phyloP scores from a whole-genome alignment of 2,797 vertebrate species.

The Enteromius trimaculatus region DNA sequence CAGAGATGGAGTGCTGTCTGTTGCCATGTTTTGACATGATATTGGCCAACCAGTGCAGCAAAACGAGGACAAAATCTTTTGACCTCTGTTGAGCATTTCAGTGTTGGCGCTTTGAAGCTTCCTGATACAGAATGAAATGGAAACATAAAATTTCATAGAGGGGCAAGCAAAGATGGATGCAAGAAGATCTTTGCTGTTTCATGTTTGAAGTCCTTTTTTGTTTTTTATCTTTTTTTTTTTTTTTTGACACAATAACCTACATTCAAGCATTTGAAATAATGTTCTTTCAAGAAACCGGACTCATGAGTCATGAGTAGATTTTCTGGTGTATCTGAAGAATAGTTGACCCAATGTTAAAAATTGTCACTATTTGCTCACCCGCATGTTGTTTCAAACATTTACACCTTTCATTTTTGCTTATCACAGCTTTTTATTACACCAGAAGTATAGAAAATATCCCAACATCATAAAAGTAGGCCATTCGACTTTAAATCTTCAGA shows the following conservation, averaged over 20 bases:
- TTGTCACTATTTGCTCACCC: neutral
- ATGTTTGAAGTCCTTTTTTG: slow-evolving; percentile 14
- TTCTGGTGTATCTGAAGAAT: slow-evolving; percentile 19
- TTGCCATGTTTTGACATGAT: slow-evolving; percentile 8
- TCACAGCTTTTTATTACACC: neutral
- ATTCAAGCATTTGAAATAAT: slow-evolving; percentile 8
- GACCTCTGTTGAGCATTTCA: slow-evolving; percentile 32
- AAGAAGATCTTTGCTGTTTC: slow-evolving; percentile 5
- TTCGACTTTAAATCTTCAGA: neutral
- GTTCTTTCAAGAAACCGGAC: neutral
- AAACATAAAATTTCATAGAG: neutral
- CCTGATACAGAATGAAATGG: slow-evolving; percentile 4
- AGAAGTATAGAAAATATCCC: neutral
- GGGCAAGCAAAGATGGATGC: neutral
- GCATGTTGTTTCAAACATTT: slow-evolving; percentile 3
- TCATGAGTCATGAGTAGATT: neutral
- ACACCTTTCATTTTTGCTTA: neutral
- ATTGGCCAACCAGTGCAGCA: neutral
- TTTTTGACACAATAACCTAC: neutral
- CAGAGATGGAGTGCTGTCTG: neutral
- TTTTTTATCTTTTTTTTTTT: neutral
- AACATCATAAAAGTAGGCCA: neutral
- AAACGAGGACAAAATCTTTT: neutral
- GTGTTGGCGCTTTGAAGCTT: slow-evolving; percentile 27
- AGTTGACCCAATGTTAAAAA: neutral